Base-by-base conservation (phyloP, 2,113 vertebrate genomes). In the Thunnus thynnus region DNA sequence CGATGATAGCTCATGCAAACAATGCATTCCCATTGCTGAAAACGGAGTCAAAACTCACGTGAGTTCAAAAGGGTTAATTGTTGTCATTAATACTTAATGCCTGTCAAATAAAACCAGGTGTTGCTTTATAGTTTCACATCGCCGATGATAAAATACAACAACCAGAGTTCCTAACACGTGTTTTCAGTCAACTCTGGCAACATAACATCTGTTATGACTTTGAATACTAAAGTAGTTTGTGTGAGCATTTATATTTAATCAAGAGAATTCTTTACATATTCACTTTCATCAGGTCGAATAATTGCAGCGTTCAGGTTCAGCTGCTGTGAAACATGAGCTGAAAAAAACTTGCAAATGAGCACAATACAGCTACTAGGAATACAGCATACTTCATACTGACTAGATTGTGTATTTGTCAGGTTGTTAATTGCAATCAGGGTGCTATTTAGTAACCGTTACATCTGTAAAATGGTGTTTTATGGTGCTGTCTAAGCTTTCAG, bases 391-490 rank as follows among this genome's bases (percentile, higher is more conserved):
- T 22, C 6, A 48, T 3, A 4, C 11, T 55, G 46, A 13, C 7
- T 13, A 22, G n/a, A 17, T 56, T 8, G 16, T 13, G 20, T 5
- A 8, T 65, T 47, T 72, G 11, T 41, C 20, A 61, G 12, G 7
- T 14, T 66, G 70, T 17, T 22, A 44, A 61, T 61, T 22, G 14
- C 8, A 6, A 41, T 76, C 8, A 78, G 47, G 70, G 54, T 70
- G n/a, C 22, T 67, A 69, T 74, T 86, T 65, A 48, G 36, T 48
- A 55, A 22, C n/a, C 6, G 65, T 83, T 67, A 61, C 47, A n/a
- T 57, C 64, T 36, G 20, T 72, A 76, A 78, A 72, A 27, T 55
- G 14, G 14, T 18, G 5, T 82, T 83, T 78, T 69, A 58, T 72
- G 20, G 67, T 27, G 36, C n/a, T 52, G 47, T 13, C 13, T 44